phyloP scores from a whole-genome alignment of 2,797 vertebrate genomes.

The Pantherophis vulpinus region DNA sequence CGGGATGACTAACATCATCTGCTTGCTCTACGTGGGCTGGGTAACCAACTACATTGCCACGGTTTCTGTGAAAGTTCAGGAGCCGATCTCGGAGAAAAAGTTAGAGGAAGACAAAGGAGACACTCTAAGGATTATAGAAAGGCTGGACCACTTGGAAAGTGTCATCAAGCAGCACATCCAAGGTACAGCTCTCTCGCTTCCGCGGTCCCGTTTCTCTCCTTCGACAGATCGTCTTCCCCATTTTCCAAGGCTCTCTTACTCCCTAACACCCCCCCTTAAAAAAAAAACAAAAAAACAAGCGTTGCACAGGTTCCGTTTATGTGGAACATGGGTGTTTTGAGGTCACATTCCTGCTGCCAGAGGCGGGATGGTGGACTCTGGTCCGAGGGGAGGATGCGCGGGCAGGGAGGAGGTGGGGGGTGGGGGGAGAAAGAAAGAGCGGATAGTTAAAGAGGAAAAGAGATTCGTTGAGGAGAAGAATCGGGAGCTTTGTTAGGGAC shows the following conservation, averaged over 20 bases:
- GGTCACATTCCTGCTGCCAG: conserved; percentile 1
- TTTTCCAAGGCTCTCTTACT: neutral
- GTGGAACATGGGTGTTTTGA: neutral
- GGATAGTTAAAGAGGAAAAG: neutral
- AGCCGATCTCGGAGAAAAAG: conserved; percentile 89
- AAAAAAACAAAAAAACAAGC: no score
- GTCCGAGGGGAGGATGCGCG: neutral
- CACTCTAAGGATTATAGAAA: conserved; percentile 92
- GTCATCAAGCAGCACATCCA: conserved; percentile 98
- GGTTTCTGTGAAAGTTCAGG: conserved; percentile 90
- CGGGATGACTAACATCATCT: conserved; percentile 97
- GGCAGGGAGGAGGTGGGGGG: no score
- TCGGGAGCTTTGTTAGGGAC: neutral
- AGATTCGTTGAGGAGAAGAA: conserved; percentile 7
- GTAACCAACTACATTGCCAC: conserved; percentile 97
- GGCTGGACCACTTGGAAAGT: conserved; percentile 93
- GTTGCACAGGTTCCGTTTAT: neutral
- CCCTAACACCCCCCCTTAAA: neutral
- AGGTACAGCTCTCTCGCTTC: conserved; percentile 74
- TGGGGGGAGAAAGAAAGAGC: no score
- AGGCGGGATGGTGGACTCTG: neutral
- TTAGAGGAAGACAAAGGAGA: conserved; percentile 91
- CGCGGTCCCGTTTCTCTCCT: neutral
- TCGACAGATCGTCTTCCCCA: neutral
- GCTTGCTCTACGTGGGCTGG: conserved; percentile 97